Conservation (phyloP, 1,140 invertebrate genomes). For the Popillia japonica region DNA sequence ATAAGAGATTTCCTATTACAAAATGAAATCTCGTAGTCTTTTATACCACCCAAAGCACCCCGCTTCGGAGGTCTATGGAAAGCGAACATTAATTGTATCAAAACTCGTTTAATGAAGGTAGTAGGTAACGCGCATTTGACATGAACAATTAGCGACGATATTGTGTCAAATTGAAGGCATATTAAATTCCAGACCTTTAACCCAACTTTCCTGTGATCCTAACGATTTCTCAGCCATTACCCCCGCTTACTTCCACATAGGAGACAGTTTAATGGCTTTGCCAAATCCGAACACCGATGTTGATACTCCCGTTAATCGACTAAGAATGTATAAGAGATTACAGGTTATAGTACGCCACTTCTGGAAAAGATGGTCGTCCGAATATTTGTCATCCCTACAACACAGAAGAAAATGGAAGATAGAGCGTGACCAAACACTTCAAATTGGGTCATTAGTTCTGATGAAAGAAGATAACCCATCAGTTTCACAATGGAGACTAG, state of each 20-base stretch:
- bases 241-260: neutral
- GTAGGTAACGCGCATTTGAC: neutral
- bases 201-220: neutral
- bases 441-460: neutral
- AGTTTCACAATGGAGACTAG: neutral
- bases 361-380: slow-evolving; percentile 23
- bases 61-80: slow-evolving; percentile 57
- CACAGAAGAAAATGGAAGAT: slow-evolving; percentile 8
- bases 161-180: neutral
- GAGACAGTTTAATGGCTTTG: neutral
- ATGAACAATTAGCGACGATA: neutral
- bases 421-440: neutral
- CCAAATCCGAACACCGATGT: neutral
- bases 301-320: neutral
- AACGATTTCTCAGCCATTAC: neutral
- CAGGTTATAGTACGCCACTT: neutral
- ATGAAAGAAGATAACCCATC: neutral
- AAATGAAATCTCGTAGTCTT: slow-evolving; percentile 40
- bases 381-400: neutral
- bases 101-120: slow-evolving; percentile 48
- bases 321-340: slow-evolving; percentile 4
- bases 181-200: neutral
- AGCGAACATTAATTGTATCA: slow-evolving; percentile 51
- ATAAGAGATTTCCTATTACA: neutral
- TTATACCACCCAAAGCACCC: slow-evolving; percentile 46